Conservation (phyloP, 2,113 vertebrate genomes). For the Oenanthe oenanthe region DNA sequence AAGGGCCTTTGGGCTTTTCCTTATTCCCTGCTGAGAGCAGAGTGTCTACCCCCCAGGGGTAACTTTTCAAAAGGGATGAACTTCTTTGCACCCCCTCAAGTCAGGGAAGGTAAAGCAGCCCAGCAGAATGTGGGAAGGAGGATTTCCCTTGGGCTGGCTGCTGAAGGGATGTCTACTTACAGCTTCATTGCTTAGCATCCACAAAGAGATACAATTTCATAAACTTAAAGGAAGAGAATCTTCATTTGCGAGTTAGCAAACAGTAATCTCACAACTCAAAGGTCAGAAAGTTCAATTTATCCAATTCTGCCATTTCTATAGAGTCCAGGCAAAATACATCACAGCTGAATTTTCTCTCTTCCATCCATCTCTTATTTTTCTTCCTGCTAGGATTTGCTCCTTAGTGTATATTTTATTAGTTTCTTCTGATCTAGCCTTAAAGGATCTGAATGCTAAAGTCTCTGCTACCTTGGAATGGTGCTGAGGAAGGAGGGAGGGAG, state of each 20-base stretch:
- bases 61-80: not conserved
- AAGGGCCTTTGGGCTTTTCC: not conserved
- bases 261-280: not conserved
- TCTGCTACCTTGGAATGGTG: not conserved
- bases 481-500: too few species aligned
- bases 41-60: rapidly evolving
- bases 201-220: not conserved
- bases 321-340: not conserved
- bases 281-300: not conserved
- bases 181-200: not conserved
- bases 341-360: not conserved
- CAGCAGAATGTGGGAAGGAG: not conserved
- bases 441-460: not conserved
- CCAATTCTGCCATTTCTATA: not conserved
- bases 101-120: not conserved
- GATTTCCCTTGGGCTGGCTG: not conserved
- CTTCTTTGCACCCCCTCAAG: not conserved
- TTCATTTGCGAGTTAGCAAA: not conserved
- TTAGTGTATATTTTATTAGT: not conserved
- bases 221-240: not conserved
- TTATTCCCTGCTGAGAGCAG: not conserved
- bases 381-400: not conserved
- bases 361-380: not conserved
- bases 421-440: not conserved
- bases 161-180: not conserved